These are phyloP conservation scores for Beris chalybata DNA, from an alignment of 2,888 invertebrate species.

Conservation along the genomic window DNA sequence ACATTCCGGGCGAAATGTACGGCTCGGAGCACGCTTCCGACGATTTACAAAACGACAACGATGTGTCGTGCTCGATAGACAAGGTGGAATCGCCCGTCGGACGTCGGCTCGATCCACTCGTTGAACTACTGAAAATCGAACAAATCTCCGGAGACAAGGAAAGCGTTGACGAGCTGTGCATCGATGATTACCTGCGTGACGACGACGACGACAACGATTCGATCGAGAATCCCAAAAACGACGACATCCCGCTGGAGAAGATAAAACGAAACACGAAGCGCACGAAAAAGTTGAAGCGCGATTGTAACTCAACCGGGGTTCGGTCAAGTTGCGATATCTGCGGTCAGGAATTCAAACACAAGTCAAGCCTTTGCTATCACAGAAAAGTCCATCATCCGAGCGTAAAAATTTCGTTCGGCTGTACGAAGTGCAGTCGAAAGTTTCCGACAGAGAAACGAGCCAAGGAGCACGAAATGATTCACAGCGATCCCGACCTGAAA, in stretches of 20 bases:
- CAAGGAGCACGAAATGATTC: slow-evolving; percentile 37
- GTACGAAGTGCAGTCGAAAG: slow-evolving; percentile 38
- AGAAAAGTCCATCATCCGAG: slow-evolving; percentile 12
- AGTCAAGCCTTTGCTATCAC: slow-evolving; percentile 12
- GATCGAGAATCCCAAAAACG: neutral
- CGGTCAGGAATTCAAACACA: slow-evolving; percentile 23
- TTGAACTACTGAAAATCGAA: neutral
- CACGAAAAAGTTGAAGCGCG: slow-evolving; percentile 10
- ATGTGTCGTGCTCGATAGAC: neutral
- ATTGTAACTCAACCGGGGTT: neutral
- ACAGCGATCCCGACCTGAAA: slow-evolving; percentile 40
- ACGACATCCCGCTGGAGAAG: neutral
- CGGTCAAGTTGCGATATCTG: slow-evolving; percentile 28
- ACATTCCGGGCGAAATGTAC: slow-evolving; percentile 9
- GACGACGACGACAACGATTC: slow-evolving; percentile 9
- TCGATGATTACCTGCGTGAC: slow-evolving; percentile 2
- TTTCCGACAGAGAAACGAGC: slow-evolving; percentile 40
- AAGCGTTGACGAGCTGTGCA: neutral
- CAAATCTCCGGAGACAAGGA: neutral
- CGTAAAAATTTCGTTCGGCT: slow-evolving; percentile 21
- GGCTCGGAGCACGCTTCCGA: neutral
- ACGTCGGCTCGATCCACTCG: slow-evolving; percentile 7
- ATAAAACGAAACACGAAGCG: neutral
- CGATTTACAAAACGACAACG: neutral
- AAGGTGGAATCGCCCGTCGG: neutral